Evolutionary conservation across 2,797 vertebrate genomes (phyloP).

Genomic region (Cephalopachus bancanus): DNA sequence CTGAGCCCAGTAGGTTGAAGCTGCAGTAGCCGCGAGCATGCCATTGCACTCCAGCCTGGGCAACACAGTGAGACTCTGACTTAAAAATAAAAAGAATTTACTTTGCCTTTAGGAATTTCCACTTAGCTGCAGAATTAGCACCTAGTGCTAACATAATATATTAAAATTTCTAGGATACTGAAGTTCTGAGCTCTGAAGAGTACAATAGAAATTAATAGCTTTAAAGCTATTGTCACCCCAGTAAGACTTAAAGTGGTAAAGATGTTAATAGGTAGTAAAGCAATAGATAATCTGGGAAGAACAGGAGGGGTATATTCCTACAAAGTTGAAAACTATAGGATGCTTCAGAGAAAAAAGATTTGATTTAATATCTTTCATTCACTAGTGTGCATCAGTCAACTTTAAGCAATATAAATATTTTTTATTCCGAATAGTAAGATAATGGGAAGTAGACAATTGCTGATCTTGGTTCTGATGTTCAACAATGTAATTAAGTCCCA

Average conservation of each 20-base stretch:
- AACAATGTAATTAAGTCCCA: too few species aligned
- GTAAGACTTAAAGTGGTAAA: not conserved
- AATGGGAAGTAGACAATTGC: not conserved
- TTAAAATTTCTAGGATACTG: slow-evolving; percentile 7
- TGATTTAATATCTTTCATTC: not conserved
- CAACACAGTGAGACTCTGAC: too few species aligned
- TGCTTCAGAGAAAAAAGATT: not conserved
- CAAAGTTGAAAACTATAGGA: not conserved
- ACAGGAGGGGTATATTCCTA: not conserved
- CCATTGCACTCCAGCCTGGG: too few species aligned
- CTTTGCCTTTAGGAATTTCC: not conserved
- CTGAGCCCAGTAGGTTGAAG: too few species aligned
- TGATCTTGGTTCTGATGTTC: not conserved
- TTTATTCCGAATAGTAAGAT: not conserved
- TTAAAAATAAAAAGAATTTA: too few species aligned
- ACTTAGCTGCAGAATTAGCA: not conserved
- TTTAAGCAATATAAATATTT: not conserved
- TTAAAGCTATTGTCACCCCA: not conserved
- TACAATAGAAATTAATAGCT: not conserved
- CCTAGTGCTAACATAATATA: not conserved
- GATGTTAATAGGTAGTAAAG: not conserved
- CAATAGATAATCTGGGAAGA: not conserved
- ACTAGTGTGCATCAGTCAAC: not conserved
- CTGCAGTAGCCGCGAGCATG: too few species aligned
- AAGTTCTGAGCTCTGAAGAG: slow-evolving; percentile 28